Conservation (phyloP, 2,797 vertebrate genomes). For the Poeciliopsis paucimaculata region DNA sequence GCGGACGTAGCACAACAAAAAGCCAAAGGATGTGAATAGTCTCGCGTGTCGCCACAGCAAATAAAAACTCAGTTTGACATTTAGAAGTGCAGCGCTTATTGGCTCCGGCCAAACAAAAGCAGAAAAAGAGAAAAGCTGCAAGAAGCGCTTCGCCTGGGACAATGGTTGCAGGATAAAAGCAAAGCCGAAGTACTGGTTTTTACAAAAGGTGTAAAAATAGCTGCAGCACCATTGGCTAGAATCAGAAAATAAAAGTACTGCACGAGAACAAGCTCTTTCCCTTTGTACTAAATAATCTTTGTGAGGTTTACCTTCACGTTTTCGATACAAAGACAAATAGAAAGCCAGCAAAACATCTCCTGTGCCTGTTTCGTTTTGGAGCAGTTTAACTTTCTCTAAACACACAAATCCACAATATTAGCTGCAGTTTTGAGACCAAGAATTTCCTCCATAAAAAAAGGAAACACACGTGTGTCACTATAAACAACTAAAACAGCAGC, state of each 20-base stretch:
- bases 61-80: background rate
- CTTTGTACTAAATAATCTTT: background rate
- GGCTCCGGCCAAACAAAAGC: background rate
- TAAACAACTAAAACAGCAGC: conserved; percentile 18
- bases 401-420: background rate
- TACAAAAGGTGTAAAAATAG: background rate
- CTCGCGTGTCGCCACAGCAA: background rate
- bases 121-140: background rate
- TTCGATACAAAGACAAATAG: background rate
- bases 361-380: background rate
- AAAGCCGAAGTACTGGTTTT: background rate
- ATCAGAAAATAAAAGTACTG: background rate
- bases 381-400: background rate
- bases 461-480: background rate
- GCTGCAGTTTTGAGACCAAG: background rate
- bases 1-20: background rate
- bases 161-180: background rate
- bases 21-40: background rate
- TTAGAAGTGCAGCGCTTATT: background rate
- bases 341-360: background rate
- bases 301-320: background rate
- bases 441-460: background rate
- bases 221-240: background rate
- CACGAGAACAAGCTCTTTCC: background rate
- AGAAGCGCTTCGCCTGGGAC: background rate